A percentile compares a stretch with the other conserved stretches of the same genome.
These are phyloP conservation scores for Emys orbicularis DNA, from an alignment of 2,797 vertebrate genomes.

Conservation along the genomic window DNA sequence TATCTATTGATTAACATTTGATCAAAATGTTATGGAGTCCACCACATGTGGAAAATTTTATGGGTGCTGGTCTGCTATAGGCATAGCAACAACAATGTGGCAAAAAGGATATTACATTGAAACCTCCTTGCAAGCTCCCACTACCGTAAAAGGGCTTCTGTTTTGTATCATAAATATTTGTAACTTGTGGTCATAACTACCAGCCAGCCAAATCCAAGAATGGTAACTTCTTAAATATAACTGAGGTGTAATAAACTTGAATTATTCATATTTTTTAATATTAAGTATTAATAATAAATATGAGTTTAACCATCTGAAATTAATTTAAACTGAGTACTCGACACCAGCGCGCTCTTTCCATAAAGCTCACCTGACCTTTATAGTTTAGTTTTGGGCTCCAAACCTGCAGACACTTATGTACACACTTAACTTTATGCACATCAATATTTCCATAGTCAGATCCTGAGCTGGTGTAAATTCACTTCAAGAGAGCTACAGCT, in stretches of 20 bases:
- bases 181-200: constrained; percentile 72
- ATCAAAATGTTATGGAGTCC: not conserved
- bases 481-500: constrained; percentile 29
- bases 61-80: not conserved
- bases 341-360: not conserved
- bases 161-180: constrained; percentile 75
- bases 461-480: constrained; percentile 46
- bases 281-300: constrained; percentile 42
- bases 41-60: fast-evolving
- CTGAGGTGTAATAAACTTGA: constrained; percentile 69
- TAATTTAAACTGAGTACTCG: constrained; percentile 43
- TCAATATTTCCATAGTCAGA: not conserved
- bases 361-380: constrained; percentile 37
- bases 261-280: constrained; percentile 63
- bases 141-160: constrained; percentile 74
- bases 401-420: not conserved
- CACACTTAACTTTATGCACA: not conserved
- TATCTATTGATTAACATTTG: fast-evolving
- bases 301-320: constrained; percentile 39
- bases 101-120: not conserved
- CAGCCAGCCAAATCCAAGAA: constrained; percentile 45
- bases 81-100: not conserved
- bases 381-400: not conserved
- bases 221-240: constrained; percentile 48
- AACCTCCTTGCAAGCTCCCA: constrained; percentile 7